These are phyloP conservation scores for Crossocerus cetratus DNA, from an alignment of 2,888 invertebrate genomes.

Conservation along the genomic window DNA sequence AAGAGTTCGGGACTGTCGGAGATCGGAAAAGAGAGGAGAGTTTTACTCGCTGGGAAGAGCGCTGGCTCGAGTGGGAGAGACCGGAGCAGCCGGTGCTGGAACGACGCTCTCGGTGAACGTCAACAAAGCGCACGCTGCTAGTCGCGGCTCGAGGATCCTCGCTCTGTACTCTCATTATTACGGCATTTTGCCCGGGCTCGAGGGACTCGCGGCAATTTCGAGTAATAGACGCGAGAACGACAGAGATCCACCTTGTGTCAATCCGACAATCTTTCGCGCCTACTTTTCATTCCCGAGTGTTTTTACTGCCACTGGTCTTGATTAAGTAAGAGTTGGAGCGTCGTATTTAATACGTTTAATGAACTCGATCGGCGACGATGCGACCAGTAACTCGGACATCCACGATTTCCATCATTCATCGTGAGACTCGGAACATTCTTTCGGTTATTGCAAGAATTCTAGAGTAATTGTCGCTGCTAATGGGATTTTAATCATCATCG, in stretches of 20 bases:
- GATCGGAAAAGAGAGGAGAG: constrained; percentile 74
- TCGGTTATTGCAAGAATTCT: neutral
- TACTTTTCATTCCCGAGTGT: too few species aligned
- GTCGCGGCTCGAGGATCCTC: neutral
- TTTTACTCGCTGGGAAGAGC: constrained; percentile 70
- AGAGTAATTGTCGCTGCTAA: neutral
- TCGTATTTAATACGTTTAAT: too few species aligned
- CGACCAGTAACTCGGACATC: too few species aligned
- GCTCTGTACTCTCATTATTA: neutral
- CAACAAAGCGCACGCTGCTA: constrained; percentile 26
- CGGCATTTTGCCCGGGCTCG: neutral
- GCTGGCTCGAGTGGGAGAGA: constrained; percentile 51
- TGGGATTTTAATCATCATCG: constrained; percentile 1
- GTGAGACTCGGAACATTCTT: neutral
- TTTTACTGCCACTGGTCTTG: too few species aligned
- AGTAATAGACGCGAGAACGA: too few species aligned
- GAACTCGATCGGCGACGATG: too few species aligned
- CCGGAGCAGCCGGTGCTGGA: constrained; percentile 29
- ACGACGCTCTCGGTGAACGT: constrained; percentile 50
- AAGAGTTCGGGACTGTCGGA: constrained; percentile 73
- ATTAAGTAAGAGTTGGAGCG: too few species aligned
- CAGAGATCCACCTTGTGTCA: too few species aligned
- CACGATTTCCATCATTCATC: too few species aligned
- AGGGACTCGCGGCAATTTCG: too few species aligned
- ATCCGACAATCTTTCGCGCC: too few species aligned